These are phyloP conservation scores for Dryococelus australis DNA, from an alignment of 2,888 invertebrate genomes.

Conservation along the genomic window DNA sequence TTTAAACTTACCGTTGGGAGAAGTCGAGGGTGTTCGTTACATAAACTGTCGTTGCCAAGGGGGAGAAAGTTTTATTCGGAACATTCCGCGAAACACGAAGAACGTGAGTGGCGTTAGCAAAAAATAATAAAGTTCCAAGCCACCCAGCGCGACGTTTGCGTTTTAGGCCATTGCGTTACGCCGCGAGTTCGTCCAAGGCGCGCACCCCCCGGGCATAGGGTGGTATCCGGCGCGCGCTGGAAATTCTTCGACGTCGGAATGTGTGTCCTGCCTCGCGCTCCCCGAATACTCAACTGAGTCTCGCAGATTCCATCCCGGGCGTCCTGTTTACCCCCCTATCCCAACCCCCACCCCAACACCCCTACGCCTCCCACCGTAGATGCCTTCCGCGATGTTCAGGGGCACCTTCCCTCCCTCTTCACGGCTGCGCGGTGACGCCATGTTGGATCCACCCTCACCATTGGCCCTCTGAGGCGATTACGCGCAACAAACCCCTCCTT, in stretches of 20 bases:
- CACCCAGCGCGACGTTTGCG: no score
- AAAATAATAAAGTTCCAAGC: no score
- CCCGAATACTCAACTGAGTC: not conserved
- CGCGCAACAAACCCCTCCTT: not conserved
- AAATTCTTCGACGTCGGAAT: not conserved
- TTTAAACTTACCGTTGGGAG: no score
- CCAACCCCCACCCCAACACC: not conserved
- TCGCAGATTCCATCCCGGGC: slow-evolving; percentile 10
- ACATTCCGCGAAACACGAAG: no score
- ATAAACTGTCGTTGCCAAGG: no score
- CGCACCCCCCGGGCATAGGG: no score
- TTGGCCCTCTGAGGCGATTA: not conserved
- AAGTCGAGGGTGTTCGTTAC: no score
- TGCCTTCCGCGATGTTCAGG: not conserved
- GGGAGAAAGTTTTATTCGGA: no score
- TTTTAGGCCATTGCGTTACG: no score
- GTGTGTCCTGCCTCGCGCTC: not conserved
- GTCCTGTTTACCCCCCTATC: not conserved
- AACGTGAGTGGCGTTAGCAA: no score
- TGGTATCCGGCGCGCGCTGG: no score
- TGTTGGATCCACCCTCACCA: not conserved
- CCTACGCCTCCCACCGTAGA: no score
- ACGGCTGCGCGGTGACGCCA: not conserved
- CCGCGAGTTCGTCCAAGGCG: not conserved
- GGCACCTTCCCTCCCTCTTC: not conserved